Conservation (phyloP, 2,797 vertebrate species). For the Neostethus bicornis region DNA sequence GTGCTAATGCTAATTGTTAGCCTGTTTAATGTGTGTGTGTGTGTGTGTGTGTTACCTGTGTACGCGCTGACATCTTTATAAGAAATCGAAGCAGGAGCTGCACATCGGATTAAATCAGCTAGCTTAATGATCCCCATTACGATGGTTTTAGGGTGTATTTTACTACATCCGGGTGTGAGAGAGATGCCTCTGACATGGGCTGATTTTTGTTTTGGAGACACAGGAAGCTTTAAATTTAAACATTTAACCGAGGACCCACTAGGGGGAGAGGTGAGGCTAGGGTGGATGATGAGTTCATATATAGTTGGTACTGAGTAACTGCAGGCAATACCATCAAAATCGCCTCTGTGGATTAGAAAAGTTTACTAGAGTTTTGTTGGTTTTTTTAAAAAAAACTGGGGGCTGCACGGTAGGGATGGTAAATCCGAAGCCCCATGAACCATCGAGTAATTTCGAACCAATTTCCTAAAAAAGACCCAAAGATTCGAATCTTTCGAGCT, state of each 20-base stretch:
- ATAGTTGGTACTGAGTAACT: no score
- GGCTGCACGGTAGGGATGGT: constrained; percentile 32
- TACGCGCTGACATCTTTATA: constrained; percentile 78
- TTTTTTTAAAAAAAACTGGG: constrained; percentile 16
- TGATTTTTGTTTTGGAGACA: not conserved
- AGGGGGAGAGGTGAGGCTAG: no score
- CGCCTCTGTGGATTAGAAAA: not conserved
- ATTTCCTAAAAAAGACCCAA: no score
- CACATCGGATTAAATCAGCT: constrained; percentile 73
- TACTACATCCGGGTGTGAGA: not conserved
- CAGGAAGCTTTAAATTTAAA: not conserved
- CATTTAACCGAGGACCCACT: no score
- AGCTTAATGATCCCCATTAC: constrained; percentile 82
- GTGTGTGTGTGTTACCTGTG: constrained; percentile 58
- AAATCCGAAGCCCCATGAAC: no score
- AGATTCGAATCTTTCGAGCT: no score
- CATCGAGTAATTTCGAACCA: no score
- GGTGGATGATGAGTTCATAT: no score
- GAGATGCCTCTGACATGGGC: not conserved
- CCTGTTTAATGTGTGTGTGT: no score
- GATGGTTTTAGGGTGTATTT: fast-evolving
- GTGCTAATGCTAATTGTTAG: no score
- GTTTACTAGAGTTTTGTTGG: constrained; percentile 15
- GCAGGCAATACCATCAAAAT: no score
- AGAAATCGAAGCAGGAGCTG: constrained; percentile 64